Evolutionary conservation across 2,888 invertebrate genomes (phyloP).

Genomic region (Listrodromus nycthemerus): DNA sequence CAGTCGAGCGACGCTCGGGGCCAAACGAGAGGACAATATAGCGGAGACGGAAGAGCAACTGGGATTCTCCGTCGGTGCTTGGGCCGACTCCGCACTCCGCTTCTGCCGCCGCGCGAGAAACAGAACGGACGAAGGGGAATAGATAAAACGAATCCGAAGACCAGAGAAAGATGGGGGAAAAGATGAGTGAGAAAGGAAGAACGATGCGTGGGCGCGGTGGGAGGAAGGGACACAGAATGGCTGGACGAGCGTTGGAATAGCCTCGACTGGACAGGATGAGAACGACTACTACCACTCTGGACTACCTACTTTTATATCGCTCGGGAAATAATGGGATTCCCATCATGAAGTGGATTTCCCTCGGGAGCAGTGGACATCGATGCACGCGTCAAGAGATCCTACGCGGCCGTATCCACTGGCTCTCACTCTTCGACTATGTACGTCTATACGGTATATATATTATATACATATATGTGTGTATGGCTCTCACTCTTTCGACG

Average conservation of each 20-base stretch:
- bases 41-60: constrained; percentile 61
- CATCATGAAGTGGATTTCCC: constrained; percentile 85
- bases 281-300: constrained; percentile 72
- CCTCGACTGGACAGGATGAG: constrained; percentile 71
- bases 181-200: constrained; percentile 46
- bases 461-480: constrained; percentile 50
- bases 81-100: constrained; percentile 38
- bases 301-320: constrained; percentile 78
- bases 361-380: constrained; percentile 82
- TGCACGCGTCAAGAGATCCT: constrained; percentile 79
- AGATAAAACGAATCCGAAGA: constrained; percentile 34
- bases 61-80: constrained; percentile 55
- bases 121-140: constrained; percentile 52
- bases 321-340: constrained; percentile 83
- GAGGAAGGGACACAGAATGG: constrained; percentile 52
- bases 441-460: neutral
- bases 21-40: constrained; percentile 65
- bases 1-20: constrained; percentile 62
- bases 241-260: constrained; percentile 69
- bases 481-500: constrained; percentile 67
- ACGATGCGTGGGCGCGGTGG: constrained; percentile 21
- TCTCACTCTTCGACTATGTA: constrained; percentile 38
- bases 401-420: constrained; percentile 66
- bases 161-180: constrained; percentile 64
- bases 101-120: constrained; percentile 29